A percentile compares a stretch with the other conserved stretches of the same genome.
These are phyloP conservation scores for Mya arenaria DNA, from an alignment of 1,140 invertebrate genomes.

Conservation along the genomic window DNA sequence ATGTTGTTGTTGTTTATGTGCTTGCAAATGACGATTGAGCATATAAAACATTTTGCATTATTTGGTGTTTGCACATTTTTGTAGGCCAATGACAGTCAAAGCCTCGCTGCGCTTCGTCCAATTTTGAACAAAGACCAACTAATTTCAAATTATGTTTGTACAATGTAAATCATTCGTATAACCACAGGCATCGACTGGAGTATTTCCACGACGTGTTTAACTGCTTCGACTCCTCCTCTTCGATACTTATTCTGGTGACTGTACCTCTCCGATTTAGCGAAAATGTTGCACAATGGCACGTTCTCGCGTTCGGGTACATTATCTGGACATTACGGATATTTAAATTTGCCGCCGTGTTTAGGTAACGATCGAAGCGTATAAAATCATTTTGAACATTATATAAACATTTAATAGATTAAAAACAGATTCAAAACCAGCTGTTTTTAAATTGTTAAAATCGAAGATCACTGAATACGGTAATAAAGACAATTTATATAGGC, in stretches of 20 bases:
- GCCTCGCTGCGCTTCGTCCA: background rate
- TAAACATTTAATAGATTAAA: background rate
- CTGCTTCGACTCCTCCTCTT: slow-evolving; percentile 65
- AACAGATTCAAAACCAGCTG: background rate
- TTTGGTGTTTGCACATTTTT: background rate
- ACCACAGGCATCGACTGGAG: slow-evolving; percentile 64
- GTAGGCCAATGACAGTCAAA: background rate
- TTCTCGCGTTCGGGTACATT: slow-evolving; percentile 67
- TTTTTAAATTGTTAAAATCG: background rate
- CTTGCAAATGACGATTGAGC: background rate
- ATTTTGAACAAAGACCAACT: background rate
- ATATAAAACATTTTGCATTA: background rate
- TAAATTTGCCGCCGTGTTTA: slow-evolving; percentile 70
- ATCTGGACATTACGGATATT: slow-evolving; percentile 70
- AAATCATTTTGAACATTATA: background rate
- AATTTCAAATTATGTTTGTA: background rate
- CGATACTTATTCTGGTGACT: slow-evolving; percentile 60
- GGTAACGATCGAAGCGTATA: slow-evolving; percentile 38
- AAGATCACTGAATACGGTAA: background rate
- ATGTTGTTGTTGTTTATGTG: too few relatives aligned
- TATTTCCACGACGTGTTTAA: slow-evolving; percentile 70
- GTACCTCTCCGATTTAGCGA: slow-evolving; percentile 60
- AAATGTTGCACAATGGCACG: slow-evolving; percentile 63
- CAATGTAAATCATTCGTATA: background rate
- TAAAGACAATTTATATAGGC: background rate